A percentile compares a stretch with the other conserved stretches of the same genome.
Evolutionary conservation across 2,113 vertebrate genomes (phyloP).

Genomic region (Ploceus nigricollis): DNA sequence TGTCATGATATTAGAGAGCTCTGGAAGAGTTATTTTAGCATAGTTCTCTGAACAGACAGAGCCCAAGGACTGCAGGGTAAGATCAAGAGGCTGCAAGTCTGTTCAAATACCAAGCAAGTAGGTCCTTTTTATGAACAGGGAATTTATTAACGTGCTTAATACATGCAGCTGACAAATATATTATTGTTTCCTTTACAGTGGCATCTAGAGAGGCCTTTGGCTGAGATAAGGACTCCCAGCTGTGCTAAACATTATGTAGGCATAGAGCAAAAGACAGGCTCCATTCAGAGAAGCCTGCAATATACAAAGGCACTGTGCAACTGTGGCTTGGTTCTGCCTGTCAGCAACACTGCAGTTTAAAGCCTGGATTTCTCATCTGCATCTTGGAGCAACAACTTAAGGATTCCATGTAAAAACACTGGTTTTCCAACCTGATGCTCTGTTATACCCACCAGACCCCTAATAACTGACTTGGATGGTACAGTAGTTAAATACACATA

Average conservation of each 20-base stretch:
- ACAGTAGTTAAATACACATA: neutral
- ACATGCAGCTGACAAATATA: slow-evolving; percentile 7
- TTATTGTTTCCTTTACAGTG: slow-evolving; percentile 21
- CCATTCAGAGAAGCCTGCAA: neutral
- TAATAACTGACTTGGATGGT: neutral
- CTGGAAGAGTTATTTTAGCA: neutral
- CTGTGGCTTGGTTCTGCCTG: neutral
- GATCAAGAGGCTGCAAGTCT: neutral
- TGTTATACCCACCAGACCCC: neutral
- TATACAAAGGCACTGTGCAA: neutral
- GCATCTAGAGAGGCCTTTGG: neutral
- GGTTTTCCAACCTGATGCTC: neutral
- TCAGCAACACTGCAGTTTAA: neutral
- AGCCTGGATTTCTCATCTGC: neutral
- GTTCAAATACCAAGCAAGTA: neutral
- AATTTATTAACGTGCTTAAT: slow-evolving; percentile 22
- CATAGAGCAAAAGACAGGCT: neutral
- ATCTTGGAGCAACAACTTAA: neutral
- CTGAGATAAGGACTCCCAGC: slow-evolving; percentile 39
- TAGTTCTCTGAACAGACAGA: neutral
- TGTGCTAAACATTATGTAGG: slow-evolving; percentile 18
- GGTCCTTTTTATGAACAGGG: neutral
- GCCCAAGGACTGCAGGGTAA: neutral
- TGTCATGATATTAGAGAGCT: neutral
- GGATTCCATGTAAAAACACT: neutral